Percentiles rank a stretch among this genome's conserved stretches.
Conservation (phyloP, 1,140 invertebrate species). For the Meloidogyne floridensis region DNA sequence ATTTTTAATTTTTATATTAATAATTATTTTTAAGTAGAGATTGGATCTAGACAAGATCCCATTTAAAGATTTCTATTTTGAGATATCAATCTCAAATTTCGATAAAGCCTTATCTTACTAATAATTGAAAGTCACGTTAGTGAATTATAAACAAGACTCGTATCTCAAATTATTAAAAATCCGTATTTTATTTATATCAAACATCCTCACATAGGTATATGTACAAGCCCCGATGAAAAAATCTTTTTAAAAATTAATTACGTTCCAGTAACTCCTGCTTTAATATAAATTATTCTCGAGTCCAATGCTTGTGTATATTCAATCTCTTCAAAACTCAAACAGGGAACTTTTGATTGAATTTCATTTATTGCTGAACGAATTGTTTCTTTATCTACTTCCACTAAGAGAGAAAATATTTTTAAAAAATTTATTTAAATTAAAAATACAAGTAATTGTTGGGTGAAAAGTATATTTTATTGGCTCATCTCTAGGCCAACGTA, state of each 20-base stretch:
- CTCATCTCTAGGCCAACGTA: conserved; percentile 41
- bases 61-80: too few relatives aligned
- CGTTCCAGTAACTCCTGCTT: background rate
- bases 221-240: too few relatives aligned
- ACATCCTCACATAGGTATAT: too few relatives aligned
- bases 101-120: too few relatives aligned
- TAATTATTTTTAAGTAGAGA: too few relatives aligned
- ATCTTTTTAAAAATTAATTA: background rate
- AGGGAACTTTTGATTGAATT: background rate
- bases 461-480: conserved; percentile 53
- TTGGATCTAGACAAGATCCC: too few relatives aligned
- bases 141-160: too few relatives aligned
- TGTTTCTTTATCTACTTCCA: background rate
- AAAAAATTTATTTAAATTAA: background rate
- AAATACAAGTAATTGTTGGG: conserved; percentile 35
- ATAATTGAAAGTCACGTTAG: too few relatives aligned
- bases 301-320: background rate
- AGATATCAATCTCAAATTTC: too few relatives aligned
- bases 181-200: too few relatives aligned
- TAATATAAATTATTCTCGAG: background rate
- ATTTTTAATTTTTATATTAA: too few relatives aligned
- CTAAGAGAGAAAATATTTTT: background rate
- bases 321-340: conserved; percentile 24
- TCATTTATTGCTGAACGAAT: background rate
- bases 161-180: too few relatives aligned